Conservation (phyloP, 1,140 invertebrate genomes). For the Chironomus tepperi region DNA sequence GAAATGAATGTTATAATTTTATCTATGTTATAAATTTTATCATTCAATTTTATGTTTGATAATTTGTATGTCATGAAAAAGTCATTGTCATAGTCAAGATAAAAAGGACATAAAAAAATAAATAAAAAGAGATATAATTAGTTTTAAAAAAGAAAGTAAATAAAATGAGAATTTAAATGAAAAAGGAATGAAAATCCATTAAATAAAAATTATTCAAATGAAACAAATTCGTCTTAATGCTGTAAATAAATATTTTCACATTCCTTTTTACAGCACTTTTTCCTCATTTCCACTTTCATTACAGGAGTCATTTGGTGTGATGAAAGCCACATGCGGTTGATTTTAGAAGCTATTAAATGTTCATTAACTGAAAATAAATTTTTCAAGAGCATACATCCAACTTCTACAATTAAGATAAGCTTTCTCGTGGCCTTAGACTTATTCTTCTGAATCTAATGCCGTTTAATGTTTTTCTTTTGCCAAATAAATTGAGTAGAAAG, state of each 20-base stretch:
- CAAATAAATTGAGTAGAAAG: too few species aligned
- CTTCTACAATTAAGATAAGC: neutral
- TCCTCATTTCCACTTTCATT: too few species aligned
- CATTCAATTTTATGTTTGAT: neutral
- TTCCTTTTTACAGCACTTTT: neutral
- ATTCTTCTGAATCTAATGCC: too few species aligned
- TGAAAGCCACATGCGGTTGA: neutral
- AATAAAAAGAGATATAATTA: neutral
- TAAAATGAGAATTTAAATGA: neutral
- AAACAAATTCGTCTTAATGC: neutral
- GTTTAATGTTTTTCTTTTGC: too few species aligned
- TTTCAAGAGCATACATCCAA: neutral
- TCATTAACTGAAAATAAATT: neutral
- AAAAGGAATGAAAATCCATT: neutral
- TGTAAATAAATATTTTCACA: neutral
- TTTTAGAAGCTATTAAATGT: neutral
- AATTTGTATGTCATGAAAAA: conserved; percentile 1
- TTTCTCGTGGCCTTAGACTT: too few species aligned
- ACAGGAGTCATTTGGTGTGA: neutral
- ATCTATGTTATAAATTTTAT: too few species aligned
- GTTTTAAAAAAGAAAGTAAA: conserved; percentile 13
- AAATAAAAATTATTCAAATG: conserved; percentile 23
- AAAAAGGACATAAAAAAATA: conserved; percentile 3
- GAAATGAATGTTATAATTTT: too few species aligned
- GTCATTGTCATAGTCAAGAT: neutral